Percentiles rank a stretch among this genome's conserved stretches.
phyloP scores from a whole-genome alignment of 1,140 invertebrate genomes.

The Tetraneura akinire region DNA sequence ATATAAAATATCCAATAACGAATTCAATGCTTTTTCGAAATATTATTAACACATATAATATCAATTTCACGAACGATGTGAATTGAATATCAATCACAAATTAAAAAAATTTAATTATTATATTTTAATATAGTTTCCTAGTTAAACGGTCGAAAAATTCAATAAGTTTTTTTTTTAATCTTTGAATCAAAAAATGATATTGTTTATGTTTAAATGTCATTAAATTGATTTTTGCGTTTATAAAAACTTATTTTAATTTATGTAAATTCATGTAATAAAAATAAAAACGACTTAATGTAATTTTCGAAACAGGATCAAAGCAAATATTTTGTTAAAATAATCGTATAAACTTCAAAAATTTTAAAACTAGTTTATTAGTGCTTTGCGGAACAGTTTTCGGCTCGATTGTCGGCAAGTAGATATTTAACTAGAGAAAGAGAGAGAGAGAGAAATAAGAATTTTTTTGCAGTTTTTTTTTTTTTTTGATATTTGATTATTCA shows the following conservation, averaged over 20 bases:
- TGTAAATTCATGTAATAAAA: conserved; percentile 24
- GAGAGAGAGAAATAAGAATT: not conserved
- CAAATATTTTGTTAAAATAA: conserved; percentile 27
- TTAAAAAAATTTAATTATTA: too few species aligned
- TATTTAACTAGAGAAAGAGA: not conserved
- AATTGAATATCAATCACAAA: too few species aligned
- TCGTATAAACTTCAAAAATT: conserved; percentile 24
- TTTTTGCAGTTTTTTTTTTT: too few species aligned
- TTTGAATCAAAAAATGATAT: conserved; percentile 37
- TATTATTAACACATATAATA: too few species aligned
- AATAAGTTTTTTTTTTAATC: conserved; percentile 18
- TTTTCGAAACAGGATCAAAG: conserved; percentile 34
- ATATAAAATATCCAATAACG: too few species aligned
- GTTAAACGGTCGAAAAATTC: conserved; percentile 38
- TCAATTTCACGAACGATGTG: too few species aligned
- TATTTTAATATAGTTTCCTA: conserved; percentile 9
- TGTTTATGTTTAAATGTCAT: conserved; percentile 16
- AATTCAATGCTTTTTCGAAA: too few species aligned
- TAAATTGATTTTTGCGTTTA: conserved; percentile 13
- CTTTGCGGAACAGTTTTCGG: conserved; percentile 9
- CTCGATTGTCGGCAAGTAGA: not conserved
- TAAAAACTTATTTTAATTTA: conserved; percentile 41
- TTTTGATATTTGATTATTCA: not conserved
- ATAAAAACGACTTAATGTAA: conserved; percentile 29
- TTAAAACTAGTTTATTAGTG: conserved; percentile 18